A percentile compares a stretch with the other conserved stretches of the same genome.
These are phyloP conservation scores for Lineus longissimus DNA, from an alignment of 1,140 invertebrate genomes.

Conservation along the genomic window DNA sequence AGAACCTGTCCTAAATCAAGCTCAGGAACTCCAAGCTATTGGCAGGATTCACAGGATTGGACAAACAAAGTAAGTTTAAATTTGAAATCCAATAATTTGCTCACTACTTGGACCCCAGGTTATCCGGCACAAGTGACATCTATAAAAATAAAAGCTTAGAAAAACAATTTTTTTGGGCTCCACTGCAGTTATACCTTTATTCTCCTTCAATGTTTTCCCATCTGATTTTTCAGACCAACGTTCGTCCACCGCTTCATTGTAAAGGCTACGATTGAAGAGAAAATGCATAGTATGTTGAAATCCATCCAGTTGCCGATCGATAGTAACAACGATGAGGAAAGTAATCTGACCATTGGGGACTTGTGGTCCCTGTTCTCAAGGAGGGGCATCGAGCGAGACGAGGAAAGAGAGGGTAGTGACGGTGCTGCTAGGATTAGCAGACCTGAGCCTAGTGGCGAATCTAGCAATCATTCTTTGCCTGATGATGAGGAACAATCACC, in stretches of 20 bases:
- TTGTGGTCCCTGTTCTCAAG: slow-evolving; percentile 39
- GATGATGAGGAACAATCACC: too few relatives aligned
- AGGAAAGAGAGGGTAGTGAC: neutral
- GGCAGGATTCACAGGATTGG: slow-evolving; percentile 76
- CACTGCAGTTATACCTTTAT: too few relatives aligned
- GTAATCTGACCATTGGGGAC: slow-evolving; percentile 40
- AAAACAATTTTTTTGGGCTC: too few relatives aligned
- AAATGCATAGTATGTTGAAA: slow-evolving; percentile 56
- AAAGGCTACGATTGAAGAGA: slow-evolving; percentile 68
- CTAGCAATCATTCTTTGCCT: too few relatives aligned
- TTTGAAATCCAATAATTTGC: too few relatives aligned
- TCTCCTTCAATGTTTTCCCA: too few relatives aligned
- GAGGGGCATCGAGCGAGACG: slow-evolving; percentile 23
- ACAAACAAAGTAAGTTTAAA: slow-evolving; percentile 62
- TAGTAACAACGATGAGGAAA: slow-evolving; percentile 31
- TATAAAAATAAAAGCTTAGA: too few relatives aligned
- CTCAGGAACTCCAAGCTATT: slow-evolving; percentile 73
- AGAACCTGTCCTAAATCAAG: slow-evolving; percentile 72
- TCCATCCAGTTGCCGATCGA: slow-evolving; percentile 23
- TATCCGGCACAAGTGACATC: too few relatives aligned
- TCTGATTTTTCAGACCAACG: slow-evolving; percentile 52
- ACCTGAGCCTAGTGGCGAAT: too few relatives aligned
- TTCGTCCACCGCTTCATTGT: slow-evolving; percentile 68
- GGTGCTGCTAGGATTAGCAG: too few relatives aligned
- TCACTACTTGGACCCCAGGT: too few relatives aligned